phyloP scores from a whole-genome alignment of 2,797 vertebrate species.

The Atherinosoma microstoma region DNA sequence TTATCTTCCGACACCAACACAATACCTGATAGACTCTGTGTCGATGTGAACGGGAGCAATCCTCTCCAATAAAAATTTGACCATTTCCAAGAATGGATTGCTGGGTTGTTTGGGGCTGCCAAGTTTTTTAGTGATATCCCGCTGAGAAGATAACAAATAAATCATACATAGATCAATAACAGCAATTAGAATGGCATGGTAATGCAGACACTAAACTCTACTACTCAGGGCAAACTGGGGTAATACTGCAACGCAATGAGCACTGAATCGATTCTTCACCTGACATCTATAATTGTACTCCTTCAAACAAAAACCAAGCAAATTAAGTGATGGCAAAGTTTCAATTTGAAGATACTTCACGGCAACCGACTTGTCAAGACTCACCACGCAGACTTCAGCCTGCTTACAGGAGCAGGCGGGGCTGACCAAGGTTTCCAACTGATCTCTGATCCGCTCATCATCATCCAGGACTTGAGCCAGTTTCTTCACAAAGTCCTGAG shows the following conservation, averaged over 20 bases:
- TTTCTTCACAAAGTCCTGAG: conserved; percentile 99
- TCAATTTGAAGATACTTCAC: background rate
- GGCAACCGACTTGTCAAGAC: conserved; percentile 37
- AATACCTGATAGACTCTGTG: conserved; percentile 94
- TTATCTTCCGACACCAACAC: background rate
- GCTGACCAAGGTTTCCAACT: conserved; percentile 95
- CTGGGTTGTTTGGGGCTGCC: conserved; percentile 98
- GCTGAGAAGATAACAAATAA: conserved; percentile 75
- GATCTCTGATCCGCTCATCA: conserved; percentile 94
- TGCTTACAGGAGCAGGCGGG: conserved; percentile 97
- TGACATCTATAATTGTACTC: background rate
- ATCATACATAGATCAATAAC: background rate
- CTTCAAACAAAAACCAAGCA: background rate
- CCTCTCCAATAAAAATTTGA: conserved; percentile 97
- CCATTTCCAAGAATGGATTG: conserved; percentile 98
- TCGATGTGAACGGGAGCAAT: conserved; percentile 98
- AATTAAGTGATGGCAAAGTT: background rate
- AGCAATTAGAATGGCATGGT: background rate
- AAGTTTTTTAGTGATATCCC: conserved; percentile 97
- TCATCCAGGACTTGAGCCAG: conserved; percentile 97
- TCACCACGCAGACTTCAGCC: conserved; percentile 98
- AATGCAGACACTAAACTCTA: background rate
- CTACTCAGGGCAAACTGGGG: background rate
- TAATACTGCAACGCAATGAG: too few species aligned
- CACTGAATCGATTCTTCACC: too few species aligned